Evolutionary conservation across 2,797 vertebrate species (phyloP).

Genomic region (Poecilia velifera): DNA sequence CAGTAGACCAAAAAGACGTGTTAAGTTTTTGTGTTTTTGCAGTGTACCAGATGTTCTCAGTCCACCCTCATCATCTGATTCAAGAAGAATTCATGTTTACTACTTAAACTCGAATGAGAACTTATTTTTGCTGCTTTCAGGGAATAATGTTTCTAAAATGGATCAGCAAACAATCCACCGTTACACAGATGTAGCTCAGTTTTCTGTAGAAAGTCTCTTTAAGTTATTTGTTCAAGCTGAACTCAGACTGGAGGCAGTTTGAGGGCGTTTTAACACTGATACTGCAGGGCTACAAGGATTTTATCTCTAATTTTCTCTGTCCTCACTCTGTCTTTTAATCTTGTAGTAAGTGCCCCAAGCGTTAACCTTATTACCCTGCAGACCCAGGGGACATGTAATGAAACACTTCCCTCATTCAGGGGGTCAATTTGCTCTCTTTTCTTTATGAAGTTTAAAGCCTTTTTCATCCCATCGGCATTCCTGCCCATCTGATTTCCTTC

Average conservation of each 20-base stretch:
- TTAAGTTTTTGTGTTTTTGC: no score
- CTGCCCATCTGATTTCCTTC: conserved; percentile 55
- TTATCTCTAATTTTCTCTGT: conserved; percentile 37
- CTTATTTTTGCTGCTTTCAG: neutral
- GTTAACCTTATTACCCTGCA: conserved; percentile 75
- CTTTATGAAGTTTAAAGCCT: conserved; percentile 74
- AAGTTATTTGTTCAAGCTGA: conserved; percentile 4
- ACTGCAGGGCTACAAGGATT: conserved; percentile 34
- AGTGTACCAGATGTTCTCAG: no score
- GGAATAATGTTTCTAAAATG: neutral
- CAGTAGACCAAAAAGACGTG: no score
- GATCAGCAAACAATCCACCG: neutral
- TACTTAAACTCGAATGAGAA: neutral
- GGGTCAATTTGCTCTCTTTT: conserved; percentile 73
- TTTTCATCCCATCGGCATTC: conserved; percentile 59
- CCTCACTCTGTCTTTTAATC: conserved; percentile 51
- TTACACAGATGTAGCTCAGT: neutral
- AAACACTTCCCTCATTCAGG: conserved; percentile 75
- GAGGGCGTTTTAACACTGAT: conserved; percentile 24
- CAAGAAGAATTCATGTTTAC: neutral
- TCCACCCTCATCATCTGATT: neutral
- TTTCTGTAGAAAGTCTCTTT: neutral
- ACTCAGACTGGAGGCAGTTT: conserved; percentile 18
- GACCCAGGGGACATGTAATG: conserved; percentile 70
- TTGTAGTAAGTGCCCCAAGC: conserved; percentile 48